phyloP scores from a whole-genome alignment of 1,140 invertebrate genomes.

The Teleogryllus occipitalis region DNA sequence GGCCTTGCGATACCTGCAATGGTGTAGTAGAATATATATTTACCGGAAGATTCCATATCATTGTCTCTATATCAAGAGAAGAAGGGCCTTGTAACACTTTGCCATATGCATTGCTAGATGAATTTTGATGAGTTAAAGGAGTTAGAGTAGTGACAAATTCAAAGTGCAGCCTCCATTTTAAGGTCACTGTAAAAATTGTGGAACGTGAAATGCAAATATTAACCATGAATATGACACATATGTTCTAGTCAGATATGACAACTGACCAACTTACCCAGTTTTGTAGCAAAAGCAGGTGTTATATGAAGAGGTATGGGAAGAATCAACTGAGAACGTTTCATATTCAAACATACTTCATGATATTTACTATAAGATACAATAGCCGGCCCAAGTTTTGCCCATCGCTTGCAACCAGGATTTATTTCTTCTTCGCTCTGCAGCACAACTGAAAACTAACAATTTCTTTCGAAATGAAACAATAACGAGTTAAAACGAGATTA shows the following conservation, averaged over 20 bases:
- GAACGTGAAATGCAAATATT: background rate
- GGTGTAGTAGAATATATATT: constrained; percentile 86
- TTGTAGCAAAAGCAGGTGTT: constrained; percentile 84
- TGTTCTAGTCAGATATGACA: background rate
- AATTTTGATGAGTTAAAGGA: constrained; percentile 25
- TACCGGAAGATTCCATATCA: constrained; percentile 95
- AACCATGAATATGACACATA: no score
- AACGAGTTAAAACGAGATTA: no score
- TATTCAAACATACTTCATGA: constrained; percentile 85
- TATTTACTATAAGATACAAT: constrained; percentile 70
- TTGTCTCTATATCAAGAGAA: constrained; percentile 85
- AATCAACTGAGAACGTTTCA: constrained; percentile 79
- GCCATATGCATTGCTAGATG: constrained; percentile 33
- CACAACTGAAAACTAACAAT: constrained; percentile 55
- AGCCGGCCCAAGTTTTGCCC: constrained; percentile 41
- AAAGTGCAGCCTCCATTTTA: constrained; percentile 91
- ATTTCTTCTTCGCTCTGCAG: constrained; percentile 88
- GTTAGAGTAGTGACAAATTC: constrained; percentile 83
- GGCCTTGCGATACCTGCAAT: constrained; percentile 57
- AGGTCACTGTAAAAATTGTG: constrained; percentile 50
- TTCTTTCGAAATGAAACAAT: background rate
- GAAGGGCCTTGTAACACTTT: constrained; percentile 73
- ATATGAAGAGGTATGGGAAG: constrained; percentile 89
- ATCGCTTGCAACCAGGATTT: constrained; percentile 51
- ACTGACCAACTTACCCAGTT: constrained; percentile 51